These are phyloP conservation scores for Ptyas mucosa DNA, from an alignment of 2,113 vertebrate genomes.

Conservation along the genomic window DNA sequence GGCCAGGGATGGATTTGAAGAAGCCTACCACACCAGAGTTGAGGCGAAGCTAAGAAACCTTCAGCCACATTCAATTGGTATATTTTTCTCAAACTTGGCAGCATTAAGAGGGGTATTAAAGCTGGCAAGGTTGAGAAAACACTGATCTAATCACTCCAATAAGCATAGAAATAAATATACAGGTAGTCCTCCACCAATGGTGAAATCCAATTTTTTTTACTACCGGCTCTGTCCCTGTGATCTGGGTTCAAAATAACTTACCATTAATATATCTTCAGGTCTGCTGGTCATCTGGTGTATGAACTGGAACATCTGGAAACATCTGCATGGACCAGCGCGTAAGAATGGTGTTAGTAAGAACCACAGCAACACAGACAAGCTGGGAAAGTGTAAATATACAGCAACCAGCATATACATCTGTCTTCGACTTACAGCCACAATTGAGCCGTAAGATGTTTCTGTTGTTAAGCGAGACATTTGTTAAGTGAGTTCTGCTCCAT, in stretches of 20 bases:
- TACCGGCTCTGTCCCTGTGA: background rate
- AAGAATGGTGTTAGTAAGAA: background rate
- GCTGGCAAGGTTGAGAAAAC: too few species aligned
- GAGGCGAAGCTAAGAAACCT: background rate
- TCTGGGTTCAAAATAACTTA: slow-evolving; percentile 50
- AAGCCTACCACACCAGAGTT: background rate
- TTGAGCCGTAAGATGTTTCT: too few species aligned
- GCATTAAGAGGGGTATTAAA: background rate
- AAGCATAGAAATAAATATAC: too few species aligned
- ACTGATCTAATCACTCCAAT: too few species aligned
- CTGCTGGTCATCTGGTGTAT: slow-evolving; percentile 91
- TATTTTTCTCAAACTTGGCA: background rate
- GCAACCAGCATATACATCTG: too few species aligned
- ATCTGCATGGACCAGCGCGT: slow-evolving; percentile 67
- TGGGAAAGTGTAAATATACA: background rate
- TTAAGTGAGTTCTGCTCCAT: too few species aligned
- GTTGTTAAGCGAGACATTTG: too few species aligned
- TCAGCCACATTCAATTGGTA: background rate
- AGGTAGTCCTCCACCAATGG: too few species aligned
- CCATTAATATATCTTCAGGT: slow-evolving; percentile 90
- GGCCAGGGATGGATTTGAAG: background rate
- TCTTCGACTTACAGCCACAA: too few species aligned
- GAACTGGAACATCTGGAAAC: slow-evolving; percentile 90
- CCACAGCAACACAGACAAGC: rapidly evolving
- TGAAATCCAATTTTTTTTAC: too few species aligned